Conservation (phyloP, 1,140 invertebrate species). For the Drosophila tsacasi region DNA sequence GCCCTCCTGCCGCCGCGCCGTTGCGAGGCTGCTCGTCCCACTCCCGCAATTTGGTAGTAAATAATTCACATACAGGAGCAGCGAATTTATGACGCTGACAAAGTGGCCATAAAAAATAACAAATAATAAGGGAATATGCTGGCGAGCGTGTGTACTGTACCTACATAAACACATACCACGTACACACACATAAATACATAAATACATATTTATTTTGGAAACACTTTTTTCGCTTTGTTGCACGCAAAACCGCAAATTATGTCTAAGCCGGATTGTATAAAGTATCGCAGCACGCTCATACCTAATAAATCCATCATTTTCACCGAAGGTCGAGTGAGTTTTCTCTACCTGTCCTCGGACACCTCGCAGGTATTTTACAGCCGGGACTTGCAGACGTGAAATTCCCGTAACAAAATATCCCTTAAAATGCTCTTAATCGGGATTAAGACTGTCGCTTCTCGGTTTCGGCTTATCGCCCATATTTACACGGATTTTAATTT, state of each 20-base stretch:
- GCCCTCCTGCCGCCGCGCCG: conserved; percentile 19
- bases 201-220: conserved; percentile 68
- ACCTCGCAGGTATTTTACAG: conserved; percentile 21
- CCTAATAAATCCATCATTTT: conserved; percentile 72
- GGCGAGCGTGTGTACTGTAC: conserved; percentile 23
- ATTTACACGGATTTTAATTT: conserved; percentile 71
- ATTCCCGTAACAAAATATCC: conserved; percentile 16
- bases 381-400: conserved; percentile 6
- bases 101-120: conserved; percentile 82
- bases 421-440: conserved; percentile 43
- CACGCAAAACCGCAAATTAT: conserved; percentile 70
- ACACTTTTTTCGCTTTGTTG: conserved; percentile 39
- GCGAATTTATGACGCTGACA: conserved; percentile 81
- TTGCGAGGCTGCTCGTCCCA: conserved; percentile 32
- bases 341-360: conserved; percentile 37
- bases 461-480: conserved; percentile 32
- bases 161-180: neutral
- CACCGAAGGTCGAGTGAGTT: conserved; percentile 34
- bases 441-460: conserved; percentile 25
- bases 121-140: conserved; percentile 60
- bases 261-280: conserved; percentile 54
- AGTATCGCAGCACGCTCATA: conserved; percentile 57
- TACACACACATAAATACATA: neutral
- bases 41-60: conserved; percentile 67
- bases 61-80: conserved; percentile 76